These are phyloP conservation scores for Autographa pulchrina DNA, from an alignment of 2,888 invertebrate species.

Conservation along the genomic window DNA sequence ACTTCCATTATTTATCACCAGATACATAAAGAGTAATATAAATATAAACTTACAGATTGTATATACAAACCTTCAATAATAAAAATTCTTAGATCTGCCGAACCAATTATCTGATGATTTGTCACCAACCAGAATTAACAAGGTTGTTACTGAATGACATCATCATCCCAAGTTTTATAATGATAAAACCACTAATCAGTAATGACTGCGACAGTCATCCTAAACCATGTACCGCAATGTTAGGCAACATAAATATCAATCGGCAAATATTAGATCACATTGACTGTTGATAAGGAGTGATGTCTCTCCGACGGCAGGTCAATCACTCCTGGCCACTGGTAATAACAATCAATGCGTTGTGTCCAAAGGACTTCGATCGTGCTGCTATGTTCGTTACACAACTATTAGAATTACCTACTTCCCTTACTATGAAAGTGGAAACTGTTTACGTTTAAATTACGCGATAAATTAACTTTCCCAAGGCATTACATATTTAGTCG, in stretches of 20 bases:
- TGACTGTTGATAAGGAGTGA: constrained; percentile 9
- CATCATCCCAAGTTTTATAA: background rate
- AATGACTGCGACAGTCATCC: constrained; percentile 3
- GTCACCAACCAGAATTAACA: background rate
- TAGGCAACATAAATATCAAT: background rate
- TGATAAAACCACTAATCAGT: background rate
- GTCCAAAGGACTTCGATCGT: constrained; percentile 31
- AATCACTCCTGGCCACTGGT: constrained; percentile 18
- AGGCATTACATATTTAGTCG: constrained; percentile 41
- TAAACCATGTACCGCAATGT: background rate
- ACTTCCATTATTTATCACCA: no score
- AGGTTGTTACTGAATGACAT: background rate
- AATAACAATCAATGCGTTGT: constrained; percentile 27
- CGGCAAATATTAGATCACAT: background rate
- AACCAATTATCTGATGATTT: background rate
- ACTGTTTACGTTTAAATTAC: constrained; percentile 34
- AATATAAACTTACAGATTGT: no score
- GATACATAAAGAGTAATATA: no score
- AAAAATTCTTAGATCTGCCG: background rate
- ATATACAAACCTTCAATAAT: no score
- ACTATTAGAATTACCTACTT: constrained; percentile 22
- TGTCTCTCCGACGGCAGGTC: constrained; percentile 10
- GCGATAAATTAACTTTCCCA: constrained; percentile 35
- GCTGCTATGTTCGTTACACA: constrained; percentile 15
- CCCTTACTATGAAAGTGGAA: constrained; percentile 19